Evolutionary conservation across 2,113 vertebrate genomes (phyloP), one percentile per base, ranked within the genome.

Genomic region (Chinchilla lanigera): DNA sequence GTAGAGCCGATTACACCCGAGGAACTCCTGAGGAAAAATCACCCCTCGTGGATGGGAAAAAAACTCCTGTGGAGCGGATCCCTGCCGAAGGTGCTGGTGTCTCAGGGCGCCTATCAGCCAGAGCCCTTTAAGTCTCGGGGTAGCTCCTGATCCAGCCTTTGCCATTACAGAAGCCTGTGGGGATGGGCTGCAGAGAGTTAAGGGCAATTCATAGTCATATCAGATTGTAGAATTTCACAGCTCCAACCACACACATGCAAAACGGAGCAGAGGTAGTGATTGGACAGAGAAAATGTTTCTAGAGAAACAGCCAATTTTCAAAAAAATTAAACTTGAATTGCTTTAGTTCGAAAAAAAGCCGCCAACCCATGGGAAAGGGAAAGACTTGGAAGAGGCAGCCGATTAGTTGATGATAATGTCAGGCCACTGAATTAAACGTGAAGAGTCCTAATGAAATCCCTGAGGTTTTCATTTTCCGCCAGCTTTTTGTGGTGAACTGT

Each of bases 401-500:
- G 73, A 91, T 96, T 75, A 95, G 61, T 24, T 88, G 65, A 93
- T 89, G 69, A 54, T 96, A 60, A 84, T 85, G 84, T 80, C 56
- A 85, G 65, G 22, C 84, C 86, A 56, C 58, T 93, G 88, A 89
- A 61, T 92, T 89, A 97, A 96, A 81, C 92, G 71, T 94, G 28
- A 17, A 67, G 47, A 35, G n/a, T 82, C 38, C 90, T 85, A 90
- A 91, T 96, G 85, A 93, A 93, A 97, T 41, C 80, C 73, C n/a
- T 58, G 95, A 95, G 50, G 85, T 88, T 97, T 97, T 92, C 38
- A 84, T 87, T 95, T 89, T 69, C 92, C 56, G 63, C 75, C 85
- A 80, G 89, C 60, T 80, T 96, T 92, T 86, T 88, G 81, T 94
- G 75, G 81, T 86, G 71, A 78, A 2, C 83, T 0, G 10, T 88